Base-by-base conservation (phyloP, 2,113 vertebrate genomes). In the Poecilia latipinna region DNA sequence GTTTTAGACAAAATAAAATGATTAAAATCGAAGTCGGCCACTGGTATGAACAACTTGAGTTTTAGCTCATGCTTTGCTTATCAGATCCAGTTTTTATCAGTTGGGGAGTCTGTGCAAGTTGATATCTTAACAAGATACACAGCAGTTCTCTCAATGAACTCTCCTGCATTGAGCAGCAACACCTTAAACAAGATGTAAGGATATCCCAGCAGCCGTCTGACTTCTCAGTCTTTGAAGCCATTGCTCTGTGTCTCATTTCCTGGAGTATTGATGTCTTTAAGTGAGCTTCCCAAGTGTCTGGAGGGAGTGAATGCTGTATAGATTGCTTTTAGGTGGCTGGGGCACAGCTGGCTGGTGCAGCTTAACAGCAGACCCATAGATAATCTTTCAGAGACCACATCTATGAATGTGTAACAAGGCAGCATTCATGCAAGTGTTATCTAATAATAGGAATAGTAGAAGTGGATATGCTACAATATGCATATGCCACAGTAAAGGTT, bases 241-340 rank as follows among this genome's bases (percentile, higher is more conserved):
- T 93, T 72, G 62, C 82, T 94, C 87, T 91, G 88, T 86, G 89
- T 93, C 92, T 93, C 85, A 91, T 93, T 91, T 89, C 85, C 86
- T 86, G 61, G 33, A 60, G 84, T 93, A 94, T 93, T 89, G 92
- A 94, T 93, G 90, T 87, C 74, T 90, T 87, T 83, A 90, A 93
- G 88, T 90, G 88, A 87, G 85, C 80, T 84, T 88, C 79, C 77
- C 81, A 66, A 85, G 77, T 72, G 83, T 83, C 76, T 72, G 72
- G 57, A 79, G 77, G 84, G 80, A 79, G 83, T 72, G 88, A 77
- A 82, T 86, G 83, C 77, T 85, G 11, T 90, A 90, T 86, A 78
- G 86, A 93, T 90, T 85, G 71, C 84, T 82, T 69, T 75, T 32
- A 77, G 76, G 76, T 64, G 71, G 63, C 70, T 74, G 61, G 77